A percentile compares a stretch with the other conserved stretches of the same genome.
These are phyloP conservation scores for Acomys russatus DNA, from an alignment of 2,797 vertebrate genomes.

Conservation along the genomic window DNA sequence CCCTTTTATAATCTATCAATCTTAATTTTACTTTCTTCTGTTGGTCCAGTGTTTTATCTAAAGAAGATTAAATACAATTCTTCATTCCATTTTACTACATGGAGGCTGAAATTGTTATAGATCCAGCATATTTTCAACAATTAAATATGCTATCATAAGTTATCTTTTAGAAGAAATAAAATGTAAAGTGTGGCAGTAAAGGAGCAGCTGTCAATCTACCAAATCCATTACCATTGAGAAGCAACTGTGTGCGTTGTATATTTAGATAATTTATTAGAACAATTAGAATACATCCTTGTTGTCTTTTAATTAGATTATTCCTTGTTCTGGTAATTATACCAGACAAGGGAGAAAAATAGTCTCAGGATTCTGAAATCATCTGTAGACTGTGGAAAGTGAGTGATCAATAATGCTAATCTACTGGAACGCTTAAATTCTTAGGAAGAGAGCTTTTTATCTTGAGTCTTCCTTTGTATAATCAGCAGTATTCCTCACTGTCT, in stretches of 20 bases:
- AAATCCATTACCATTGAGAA: slow-evolving; percentile 83
- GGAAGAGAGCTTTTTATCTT: slow-evolving; percentile 85
- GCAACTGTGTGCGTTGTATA: slow-evolving; percentile 76
- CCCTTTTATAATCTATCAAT: background rate
- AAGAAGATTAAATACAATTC: background rate
- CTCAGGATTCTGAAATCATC: slow-evolving; percentile 88
- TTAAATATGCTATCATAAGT: slow-evolving; percentile 41
- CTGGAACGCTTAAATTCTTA: slow-evolving; percentile 87
- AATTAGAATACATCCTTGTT: slow-evolving; percentile 88
- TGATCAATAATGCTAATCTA: slow-evolving; percentile 89
- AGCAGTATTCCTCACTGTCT: slow-evolving; percentile 81
- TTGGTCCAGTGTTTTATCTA: slow-evolving; percentile 18
- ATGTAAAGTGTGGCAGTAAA: slow-evolving; percentile 60
- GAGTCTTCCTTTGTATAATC: slow-evolving; percentile 82
- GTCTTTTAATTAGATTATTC: slow-evolving; percentile 88
- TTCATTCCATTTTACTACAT: background rate
- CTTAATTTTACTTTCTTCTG: background rate
- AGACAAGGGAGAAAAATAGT: slow-evolving; percentile 87
- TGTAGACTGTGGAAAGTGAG: slow-evolving; percentile 83
- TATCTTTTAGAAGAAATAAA: slow-evolving; percentile 71
- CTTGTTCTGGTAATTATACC: slow-evolving; percentile 87
- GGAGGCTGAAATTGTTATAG: slow-evolving; percentile 5
- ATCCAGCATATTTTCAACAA: slow-evolving; percentile 12
- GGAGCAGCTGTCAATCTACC: slow-evolving; percentile 80
- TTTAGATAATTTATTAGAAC: slow-evolving; percentile 88